A percentile compares a stretch with the other conserved stretches of the same genome.
phyloP scores from a whole-genome alignment of 2,113 vertebrate genomes.

The Percopsis transmontana region DNA sequence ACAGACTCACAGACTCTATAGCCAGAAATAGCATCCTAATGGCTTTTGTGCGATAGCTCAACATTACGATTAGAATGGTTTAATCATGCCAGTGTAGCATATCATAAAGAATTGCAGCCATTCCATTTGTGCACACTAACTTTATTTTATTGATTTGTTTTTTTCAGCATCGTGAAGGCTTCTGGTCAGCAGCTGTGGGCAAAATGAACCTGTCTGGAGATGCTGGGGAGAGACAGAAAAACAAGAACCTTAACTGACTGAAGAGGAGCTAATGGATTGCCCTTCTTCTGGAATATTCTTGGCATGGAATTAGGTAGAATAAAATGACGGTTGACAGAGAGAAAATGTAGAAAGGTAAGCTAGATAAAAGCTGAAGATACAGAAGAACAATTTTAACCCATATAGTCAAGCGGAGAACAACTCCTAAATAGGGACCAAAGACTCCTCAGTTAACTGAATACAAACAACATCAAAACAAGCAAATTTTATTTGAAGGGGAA shows the following conservation, averaged over 20 bases:
- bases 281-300: slow-evolving; percentile 61
- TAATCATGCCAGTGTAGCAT: background rate
- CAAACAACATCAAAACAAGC: slow-evolving; percentile 31
- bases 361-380: slow-evolving; percentile 49
- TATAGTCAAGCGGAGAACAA: slow-evolving; percentile 29
- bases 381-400: slow-evolving; percentile 35
- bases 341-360: slow-evolving; percentile 53
- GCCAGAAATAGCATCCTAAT: background rate
- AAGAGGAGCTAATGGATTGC: slow-evolving; percentile 73
- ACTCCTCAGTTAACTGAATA: slow-evolving; percentile 46
- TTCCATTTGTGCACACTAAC: slow-evolving; percentile 26
- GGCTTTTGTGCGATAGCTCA: background rate
- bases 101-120: background rate
- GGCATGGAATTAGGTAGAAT: slow-evolving; percentile 66
- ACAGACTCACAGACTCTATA: background rate
- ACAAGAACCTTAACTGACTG: slow-evolving; percentile 48
- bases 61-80: background rate
- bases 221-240: slow-evolving; percentile 51
- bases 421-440: slow-evolving; percentile 63
- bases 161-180: slow-evolving; percentile 53
- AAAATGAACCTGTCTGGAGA: slow-evolving; percentile 60
- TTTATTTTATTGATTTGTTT: slow-evolving; percentile 40
- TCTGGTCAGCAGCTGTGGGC: slow-evolving; percentile 45
- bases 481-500: slow-evolving; percentile 48
- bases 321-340: slow-evolving; percentile 57